Base-by-base conservation (phyloP, 92 coral and sea anemone genomes). In the Ricordea florida region DNA sequence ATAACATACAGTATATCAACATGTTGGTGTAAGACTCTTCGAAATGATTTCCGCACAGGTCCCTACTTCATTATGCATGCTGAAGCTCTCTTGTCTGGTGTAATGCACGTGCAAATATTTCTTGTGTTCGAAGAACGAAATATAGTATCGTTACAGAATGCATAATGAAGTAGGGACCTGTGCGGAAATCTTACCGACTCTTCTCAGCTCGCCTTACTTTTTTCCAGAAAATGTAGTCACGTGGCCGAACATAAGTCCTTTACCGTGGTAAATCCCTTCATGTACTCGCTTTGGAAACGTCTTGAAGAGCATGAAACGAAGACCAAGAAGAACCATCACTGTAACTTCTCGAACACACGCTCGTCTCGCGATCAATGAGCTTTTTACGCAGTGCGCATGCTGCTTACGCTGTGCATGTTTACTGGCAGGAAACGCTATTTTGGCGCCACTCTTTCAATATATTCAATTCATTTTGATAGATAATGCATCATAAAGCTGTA, bases 221-320 rank as follows among this genome's bases (percentile, higher is more conserved):
- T 94, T 94, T 33, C 91, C 98, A 38, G 97, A 91, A 70, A 92
- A 94, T 21, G 98, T 94, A 14, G 89, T 90, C 72, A 74, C 91
- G 45, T 91, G 87, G 18, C 98, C 98, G 76, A 85, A 92, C 98
- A 94, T 92, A 31, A 88, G 74, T 1, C 91, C 88, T 59, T 94
- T 89, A 3, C 98, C 97, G 30, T 89, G 94, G 58, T 91, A 94
- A 60, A 94, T 89, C 10, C 98, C 98, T 14, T 88, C 75, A 53
- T 94, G 97, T 15, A 89, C 97, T 10, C 97, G 93, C 55, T 89
- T 83, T 1, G 98, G 94, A 18, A 94, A 75, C 21, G 93, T 82
- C 89, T 88, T 92, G 22, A 83, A 63, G 5, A 87, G 65, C 6
- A 29, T 32, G 74, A 91, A 91, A 1, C 97, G 80, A 29, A 87